These are phyloP conservation scores for Magallana gigas DNA, from an alignment of 1,140 invertebrate species.

Conservation along the genomic window DNA sequence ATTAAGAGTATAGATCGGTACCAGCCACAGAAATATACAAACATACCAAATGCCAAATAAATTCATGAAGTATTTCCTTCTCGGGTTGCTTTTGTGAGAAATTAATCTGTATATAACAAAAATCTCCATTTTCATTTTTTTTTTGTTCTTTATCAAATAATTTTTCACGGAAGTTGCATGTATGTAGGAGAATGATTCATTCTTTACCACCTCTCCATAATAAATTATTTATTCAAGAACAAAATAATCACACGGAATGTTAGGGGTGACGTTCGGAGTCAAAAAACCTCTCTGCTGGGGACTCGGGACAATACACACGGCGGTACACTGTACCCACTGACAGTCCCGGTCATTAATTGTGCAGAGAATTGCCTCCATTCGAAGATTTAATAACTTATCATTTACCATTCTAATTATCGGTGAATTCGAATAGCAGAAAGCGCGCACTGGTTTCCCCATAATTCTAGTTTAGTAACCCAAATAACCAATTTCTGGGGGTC, in stretches of 20 bases:
- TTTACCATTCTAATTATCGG: neutral
- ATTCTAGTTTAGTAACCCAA: conserved; percentile 28
- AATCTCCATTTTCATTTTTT: too few species aligned
- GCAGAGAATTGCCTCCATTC: neutral
- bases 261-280: neutral
- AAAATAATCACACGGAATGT: neutral
- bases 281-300: neutral
- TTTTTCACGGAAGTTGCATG: conserved; percentile 1
- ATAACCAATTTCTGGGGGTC: conserved; percentile 25
- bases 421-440: neutral
- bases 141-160: neutral
- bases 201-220: neutral
- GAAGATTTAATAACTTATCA: neutral
- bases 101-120: neutral
- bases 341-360: neutral
- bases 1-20: neutral
- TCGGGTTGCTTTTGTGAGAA: neutral
- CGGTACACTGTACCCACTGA: neutral
- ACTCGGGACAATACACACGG: neutral
- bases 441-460: neutral
- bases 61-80: neutral
- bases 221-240: conserved; percentile 2
- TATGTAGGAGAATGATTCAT: neutral
- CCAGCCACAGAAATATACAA: neutral
- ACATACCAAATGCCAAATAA: conserved; percentile 1